Conservation (phyloP, 2,113 vertebrate species). For the Cyphomyrus plagiostoma region DNA sequence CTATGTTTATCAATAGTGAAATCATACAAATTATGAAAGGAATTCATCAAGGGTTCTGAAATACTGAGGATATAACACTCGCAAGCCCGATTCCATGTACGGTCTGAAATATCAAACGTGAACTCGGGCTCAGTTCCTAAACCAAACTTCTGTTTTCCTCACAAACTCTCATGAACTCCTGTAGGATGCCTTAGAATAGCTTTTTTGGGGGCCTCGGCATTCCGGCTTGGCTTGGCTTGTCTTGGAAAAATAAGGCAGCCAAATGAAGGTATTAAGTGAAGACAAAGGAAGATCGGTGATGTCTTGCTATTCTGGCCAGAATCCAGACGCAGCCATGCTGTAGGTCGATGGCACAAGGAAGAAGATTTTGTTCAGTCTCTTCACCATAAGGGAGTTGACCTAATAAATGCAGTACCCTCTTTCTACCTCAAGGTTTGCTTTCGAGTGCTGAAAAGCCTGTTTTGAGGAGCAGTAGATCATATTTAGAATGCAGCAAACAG, state of each 20-base stretch:
- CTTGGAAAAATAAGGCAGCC: neutral
- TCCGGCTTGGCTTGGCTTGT: neutral
- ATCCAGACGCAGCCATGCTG: neutral
- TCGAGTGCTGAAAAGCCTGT: neutral
- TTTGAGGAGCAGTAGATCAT: neutral
- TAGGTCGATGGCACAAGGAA: neutral
- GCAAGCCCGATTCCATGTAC: neutral
- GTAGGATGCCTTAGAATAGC: neutral
- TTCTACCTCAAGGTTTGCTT: neutral
- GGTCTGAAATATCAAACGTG: neutral
- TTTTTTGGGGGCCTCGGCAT: neutral
- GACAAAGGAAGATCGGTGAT: neutral
- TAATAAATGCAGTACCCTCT: slow-evolving; percentile 4
- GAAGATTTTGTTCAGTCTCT: neutral
- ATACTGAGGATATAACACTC: neutral
- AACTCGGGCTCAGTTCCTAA: neutral
- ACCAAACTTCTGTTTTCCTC: neutral
- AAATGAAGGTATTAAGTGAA: neutral
- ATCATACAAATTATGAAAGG: neutral
- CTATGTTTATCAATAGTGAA: neutral
- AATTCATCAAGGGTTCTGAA: neutral
- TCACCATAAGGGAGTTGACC: neutral
- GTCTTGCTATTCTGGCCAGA: neutral
- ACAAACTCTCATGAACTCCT: neutral
- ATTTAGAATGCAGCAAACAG: neutral